Base-by-base conservation (phyloP, 2,888 invertebrate species). In the Drosophila anceps region DNA sequence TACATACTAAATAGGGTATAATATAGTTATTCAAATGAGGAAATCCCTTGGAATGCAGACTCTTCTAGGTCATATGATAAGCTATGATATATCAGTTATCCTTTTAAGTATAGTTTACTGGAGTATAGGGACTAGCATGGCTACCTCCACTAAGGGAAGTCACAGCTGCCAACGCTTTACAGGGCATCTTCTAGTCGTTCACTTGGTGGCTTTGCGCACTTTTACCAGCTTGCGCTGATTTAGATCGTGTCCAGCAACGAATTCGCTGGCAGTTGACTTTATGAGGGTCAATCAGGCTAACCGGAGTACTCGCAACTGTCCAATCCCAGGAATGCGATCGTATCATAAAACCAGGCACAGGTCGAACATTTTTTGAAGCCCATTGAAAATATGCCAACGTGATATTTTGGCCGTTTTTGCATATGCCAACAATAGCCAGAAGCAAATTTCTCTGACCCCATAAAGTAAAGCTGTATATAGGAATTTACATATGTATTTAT, bases 271-370 rank as follows among this genome's bases (percentile, higher is more conserved):
- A 75, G 76, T 82, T 86, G 84, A 81, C 86, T 86, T 88, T 79
- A 84, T 88, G 87, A 88, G 89, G 84, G 89, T 86, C 84, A 84
- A 84, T 84, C 84, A 75, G 82, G 75, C 73, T 83, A 83, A 71
- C 62, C 60, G 50, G 76, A 31, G 54, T 69, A 59, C 24, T 60
- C 41, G 53, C 33, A 50, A 53, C 41, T 61, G 53, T 62, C 53
- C 53, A 33, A 50, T 37, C 31, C 48, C 43, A 27, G 79, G 80
- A 79, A 77, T 79, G 71, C 61, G 71, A 74, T 75, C 70, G 41
- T 66, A 70, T 79, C 65, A 33, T 5, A 46, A 24, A 6, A 9
- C 39, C 54, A 48, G 55, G 43, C 53, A 46, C 37, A 61, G 48
- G 33, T 67, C 55, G n/a, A 67, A 46, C 44, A 46, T 66, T 12